Percentiles rank a stretch among this genome's conserved stretches.
These are phyloP conservation scores for Dolomedes plantarius DNA, from an alignment of 2,888 invertebrate genomes.

Conservation along the genomic window DNA sequence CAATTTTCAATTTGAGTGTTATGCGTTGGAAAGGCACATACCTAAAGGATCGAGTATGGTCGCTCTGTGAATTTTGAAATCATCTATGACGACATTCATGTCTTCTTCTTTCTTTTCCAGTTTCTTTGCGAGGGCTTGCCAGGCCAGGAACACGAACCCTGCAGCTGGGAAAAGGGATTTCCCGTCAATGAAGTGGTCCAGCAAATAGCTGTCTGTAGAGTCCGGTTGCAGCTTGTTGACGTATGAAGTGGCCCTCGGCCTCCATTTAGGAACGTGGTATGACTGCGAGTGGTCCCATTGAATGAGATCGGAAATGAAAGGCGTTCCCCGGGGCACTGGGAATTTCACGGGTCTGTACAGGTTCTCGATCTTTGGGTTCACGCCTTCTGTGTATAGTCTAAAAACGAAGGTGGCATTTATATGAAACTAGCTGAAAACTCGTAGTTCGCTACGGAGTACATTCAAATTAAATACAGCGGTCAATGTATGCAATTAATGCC, in stretches of 20 bases:
- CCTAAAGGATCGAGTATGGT: constrained; percentile 90
- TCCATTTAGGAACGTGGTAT: constrained; percentile 90
- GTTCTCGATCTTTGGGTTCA: constrained; percentile 72
- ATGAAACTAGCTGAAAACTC: no score
- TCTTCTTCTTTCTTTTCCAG: constrained; percentile 79
- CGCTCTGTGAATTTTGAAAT: constrained; percentile 93
- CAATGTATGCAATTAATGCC: no score
- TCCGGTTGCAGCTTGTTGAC: constrained; percentile 79
- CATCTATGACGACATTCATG: constrained; percentile 89
- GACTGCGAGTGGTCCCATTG: constrained; percentile 93
- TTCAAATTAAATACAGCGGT: no score
- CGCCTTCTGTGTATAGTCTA: constrained; percentile 53
- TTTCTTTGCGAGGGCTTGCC: constrained; percentile 83
- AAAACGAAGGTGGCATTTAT: constrained; percentile 10
- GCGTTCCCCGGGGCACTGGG: constrained; percentile 94
- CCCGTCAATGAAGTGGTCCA: constrained; percentile 82
- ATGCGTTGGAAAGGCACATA: no score
- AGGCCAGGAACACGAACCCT: constrained; percentile 82
- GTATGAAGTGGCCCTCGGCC: constrained; percentile 84
- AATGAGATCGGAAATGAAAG: constrained; percentile 89
- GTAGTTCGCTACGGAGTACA: no score
- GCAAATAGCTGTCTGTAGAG: constrained; percentile 80
- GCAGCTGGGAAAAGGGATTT: constrained; percentile 79
- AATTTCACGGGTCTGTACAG: constrained; percentile 80
- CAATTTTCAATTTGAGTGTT: no score